Base-by-base conservation (phyloP, 2,888 invertebrate genomes). In the Stenodema calcarata region DNA sequence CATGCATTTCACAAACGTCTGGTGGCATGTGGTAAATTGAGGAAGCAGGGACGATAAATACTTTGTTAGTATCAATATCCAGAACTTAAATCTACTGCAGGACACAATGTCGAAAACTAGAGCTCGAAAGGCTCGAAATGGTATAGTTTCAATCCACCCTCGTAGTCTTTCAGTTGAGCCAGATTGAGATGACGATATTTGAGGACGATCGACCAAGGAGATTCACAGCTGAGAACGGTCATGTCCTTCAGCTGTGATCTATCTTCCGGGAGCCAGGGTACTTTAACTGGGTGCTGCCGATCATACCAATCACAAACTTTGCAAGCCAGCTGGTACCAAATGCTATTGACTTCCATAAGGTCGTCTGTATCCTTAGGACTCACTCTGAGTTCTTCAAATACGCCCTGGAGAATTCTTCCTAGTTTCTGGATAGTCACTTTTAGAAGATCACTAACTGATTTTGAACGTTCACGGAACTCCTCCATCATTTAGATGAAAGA, bases 241-340 rank as follows among this genome's bases (percentile, higher is more conserved):
- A 75, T 75, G 18, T 75, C 35, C 9, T 41, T 12, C 35, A 75
- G 6, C 27, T 27, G 0, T 30, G 73, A 75, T 16, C 1, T 35
- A 16, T 75, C 73, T n/a, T n/a, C 73, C 9, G 73, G 73, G 35
- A 75, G 73, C 73, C 73, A 75, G 73, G 73, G 73, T 18, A 75
- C 73, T 7, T n/a, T 11, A 35, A 18, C 35, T 16, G 73, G 73
- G 18, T 35, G 18, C 7, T 41, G 30, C 18, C 18, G n/a, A 1
- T 75, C 73, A 41, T 75, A 18, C 73, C 73, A 75, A 9, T 28
- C 18, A 1, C n/a, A 9, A 16, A 75, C 41, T 18, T 41, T 75
- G 14, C 73, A 75, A 35, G 30, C 73, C 30, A 75, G 28, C 18
- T 75, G 16, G 35, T 75, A 41, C 16, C 73, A 75, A 7, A 35